These are phyloP conservation scores for Manacus vitellinus DNA, from an alignment of 2,113 vertebrate species.

Conservation along the genomic window DNA sequence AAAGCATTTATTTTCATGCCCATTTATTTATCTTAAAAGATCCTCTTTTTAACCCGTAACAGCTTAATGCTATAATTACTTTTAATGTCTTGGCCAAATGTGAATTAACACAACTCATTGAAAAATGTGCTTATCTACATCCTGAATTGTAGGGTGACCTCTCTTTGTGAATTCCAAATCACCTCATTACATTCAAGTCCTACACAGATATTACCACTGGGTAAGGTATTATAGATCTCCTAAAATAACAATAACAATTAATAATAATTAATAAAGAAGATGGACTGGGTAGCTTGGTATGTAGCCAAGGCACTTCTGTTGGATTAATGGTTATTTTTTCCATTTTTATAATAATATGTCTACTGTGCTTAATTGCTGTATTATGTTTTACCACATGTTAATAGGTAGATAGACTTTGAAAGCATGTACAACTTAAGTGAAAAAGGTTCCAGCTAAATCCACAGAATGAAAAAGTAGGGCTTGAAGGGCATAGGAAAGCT, in stretches of 20 bases:
- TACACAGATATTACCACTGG: neutral
- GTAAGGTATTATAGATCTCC: neutral
- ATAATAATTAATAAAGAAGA: neutral
- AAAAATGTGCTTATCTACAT: conserved; percentile 15
- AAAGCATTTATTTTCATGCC: neutral
- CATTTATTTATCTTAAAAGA: neutral
- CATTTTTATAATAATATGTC: neutral
- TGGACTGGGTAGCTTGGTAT: neutral
- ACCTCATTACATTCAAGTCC: neutral
- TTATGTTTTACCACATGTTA: neutral
- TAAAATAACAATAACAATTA: neutral
- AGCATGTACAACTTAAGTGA: neutral
- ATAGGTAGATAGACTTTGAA: neutral
- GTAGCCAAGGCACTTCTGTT: neutral
- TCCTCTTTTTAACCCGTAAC: neutral
- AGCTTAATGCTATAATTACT: conserved; percentile 19
- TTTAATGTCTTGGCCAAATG: conserved; percentile 23
- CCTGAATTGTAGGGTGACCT: neutral
- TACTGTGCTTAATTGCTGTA: neutral
- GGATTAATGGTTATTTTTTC: neutral
- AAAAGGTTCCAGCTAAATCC: neutral
- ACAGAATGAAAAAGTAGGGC: neutral
- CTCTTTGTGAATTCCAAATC: neutral
- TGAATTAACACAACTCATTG: neutral
- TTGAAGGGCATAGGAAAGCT: neutral